Base-by-base conservation (phyloP, 2,797 vertebrate genomes). In the Sebastes cheni region DNA sequence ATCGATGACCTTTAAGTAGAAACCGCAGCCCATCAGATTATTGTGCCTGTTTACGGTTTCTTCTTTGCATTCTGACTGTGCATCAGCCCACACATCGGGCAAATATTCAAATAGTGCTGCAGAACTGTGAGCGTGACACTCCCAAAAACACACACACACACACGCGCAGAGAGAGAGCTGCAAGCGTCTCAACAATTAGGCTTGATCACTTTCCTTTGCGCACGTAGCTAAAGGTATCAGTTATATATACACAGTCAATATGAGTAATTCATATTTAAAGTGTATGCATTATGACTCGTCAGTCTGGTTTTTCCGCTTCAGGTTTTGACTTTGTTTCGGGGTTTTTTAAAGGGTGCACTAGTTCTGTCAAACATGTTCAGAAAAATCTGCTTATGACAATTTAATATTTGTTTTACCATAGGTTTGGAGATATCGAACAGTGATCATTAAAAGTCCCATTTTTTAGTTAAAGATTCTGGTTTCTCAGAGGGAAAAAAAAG, bases 11-110 rank as follows among this genome's bases (percentile, higher is more conserved):
- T 94, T 93, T 92, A 82, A 83, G 75, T 22, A 23, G 72, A 52
- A 89, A 92, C 88, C 86, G 75, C 88, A 92, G 71, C 88, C 79
- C 84, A 86, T 89, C 90, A 92, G 84, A 93, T 91, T 87, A 91
- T 84, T 88, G 77, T 30, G 84, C 84, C 78, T 87, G 89, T 91
- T 91, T 87, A 86, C 91, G 79, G 77, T 86, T 86, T 91, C 86
- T 84, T 88, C 81, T 92, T 93, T 92, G 92, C 91, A 92, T 93
- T 92, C 76, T 93, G 92, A 91, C 89, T 92, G 83, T 91, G 88
- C 92, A 92, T 89, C 92, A 82, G 80, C 93, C 93, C 92, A 93
- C 93, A 92, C 92, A 86, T 78, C 70, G 75, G 84, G 89, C 88
- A 77, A 78, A 91, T 92, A 94, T 93, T 93, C 91, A 93, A 91